These are phyloP conservation scores for Gallirallus australis DNA, from an alignment of 2,797 vertebrate species.

Conservation along the genomic window DNA sequence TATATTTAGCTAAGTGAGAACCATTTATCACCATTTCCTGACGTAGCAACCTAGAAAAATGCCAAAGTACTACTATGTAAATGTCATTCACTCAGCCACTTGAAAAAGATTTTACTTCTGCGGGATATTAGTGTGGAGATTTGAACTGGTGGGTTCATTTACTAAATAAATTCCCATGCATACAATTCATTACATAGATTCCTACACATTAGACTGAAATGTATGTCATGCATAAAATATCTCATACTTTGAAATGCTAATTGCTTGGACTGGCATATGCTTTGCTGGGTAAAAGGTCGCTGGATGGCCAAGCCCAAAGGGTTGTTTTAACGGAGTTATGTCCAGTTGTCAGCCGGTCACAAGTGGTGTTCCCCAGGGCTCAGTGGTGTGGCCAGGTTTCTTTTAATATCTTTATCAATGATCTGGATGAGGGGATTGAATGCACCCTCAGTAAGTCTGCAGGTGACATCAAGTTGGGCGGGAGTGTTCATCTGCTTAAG, in stretches of 20 bases:
- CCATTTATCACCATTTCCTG: slow-evolving; percentile 62
- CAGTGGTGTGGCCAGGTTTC: too few species aligned
- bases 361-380: too few species aligned
- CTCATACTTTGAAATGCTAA: background rate
- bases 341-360: too few species aligned
- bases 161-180: slow-evolving; percentile 28
- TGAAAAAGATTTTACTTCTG: slow-evolving; percentile 37
- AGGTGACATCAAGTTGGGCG: too few species aligned
- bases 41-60: slow-evolving; percentile 62
- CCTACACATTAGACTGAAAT: background rate
- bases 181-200: slow-evolving; percentile 25
- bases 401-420: too few species aligned
- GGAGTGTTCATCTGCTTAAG: too few species aligned
- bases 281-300: too few species aligned
- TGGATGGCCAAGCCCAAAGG: too few species aligned
- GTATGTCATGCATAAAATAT: background rate
- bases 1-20: slow-evolving; percentile 66
- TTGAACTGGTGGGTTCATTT: slow-evolving; percentile 8
- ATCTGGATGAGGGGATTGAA: too few species aligned
- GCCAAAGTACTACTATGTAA: slow-evolving; percentile 55
- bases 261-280: background rate
- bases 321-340: too few species aligned
- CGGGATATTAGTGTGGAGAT: background rate
- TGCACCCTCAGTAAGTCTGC: too few species aligned
- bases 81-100: slow-evolving; percentile 51